Evolutionary conservation across 2,797 vertebrate species (phyloP).

Genomic region (Todus mexicanus): DNA sequence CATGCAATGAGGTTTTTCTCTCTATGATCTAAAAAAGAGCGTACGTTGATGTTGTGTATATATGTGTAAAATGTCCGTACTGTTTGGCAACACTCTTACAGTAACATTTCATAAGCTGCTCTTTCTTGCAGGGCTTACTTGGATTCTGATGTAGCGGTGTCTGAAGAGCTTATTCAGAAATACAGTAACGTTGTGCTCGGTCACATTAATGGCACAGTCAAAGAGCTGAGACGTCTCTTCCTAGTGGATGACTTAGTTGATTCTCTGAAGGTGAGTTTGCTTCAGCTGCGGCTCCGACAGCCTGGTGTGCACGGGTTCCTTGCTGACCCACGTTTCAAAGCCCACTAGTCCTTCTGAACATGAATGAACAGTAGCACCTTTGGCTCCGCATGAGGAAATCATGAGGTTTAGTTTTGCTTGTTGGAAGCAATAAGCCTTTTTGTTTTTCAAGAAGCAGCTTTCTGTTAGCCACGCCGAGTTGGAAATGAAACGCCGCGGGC

Average conservation of each 20-base stretch:
- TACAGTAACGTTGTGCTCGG: conserved; percentile 87
- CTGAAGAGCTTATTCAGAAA: conserved; percentile 88
- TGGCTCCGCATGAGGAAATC: background rate
- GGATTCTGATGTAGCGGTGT: conserved; percentile 86
- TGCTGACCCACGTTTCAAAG: background rate
- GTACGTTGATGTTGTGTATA: background rate
- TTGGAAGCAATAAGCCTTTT: background rate
- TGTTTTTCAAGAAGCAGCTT: background rate
- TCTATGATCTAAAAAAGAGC: background rate
- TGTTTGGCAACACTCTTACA: background rate
- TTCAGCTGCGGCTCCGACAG: background rate
- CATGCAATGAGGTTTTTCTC: fast-evolving
- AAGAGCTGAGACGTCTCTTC: conserved; percentile 89
- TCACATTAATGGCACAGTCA: conserved; percentile 82
- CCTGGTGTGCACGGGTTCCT: too few relatives aligned
- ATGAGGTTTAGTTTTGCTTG: background rate
- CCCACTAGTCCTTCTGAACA: background rate
- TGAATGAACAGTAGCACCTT: background rate
- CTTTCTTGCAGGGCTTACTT: conserved; percentile 82
- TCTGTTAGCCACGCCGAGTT: fast-evolving
- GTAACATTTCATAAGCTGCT: background rate
- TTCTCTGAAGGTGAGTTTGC: conserved; percentile 87
- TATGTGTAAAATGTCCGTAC: background rate
- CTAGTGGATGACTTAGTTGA: conserved; percentile 96
- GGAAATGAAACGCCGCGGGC: fast-evolving